phyloP scores from a whole-genome alignment of 2,113 vertebrate species.

The Ivindomyrus marchei region DNA sequence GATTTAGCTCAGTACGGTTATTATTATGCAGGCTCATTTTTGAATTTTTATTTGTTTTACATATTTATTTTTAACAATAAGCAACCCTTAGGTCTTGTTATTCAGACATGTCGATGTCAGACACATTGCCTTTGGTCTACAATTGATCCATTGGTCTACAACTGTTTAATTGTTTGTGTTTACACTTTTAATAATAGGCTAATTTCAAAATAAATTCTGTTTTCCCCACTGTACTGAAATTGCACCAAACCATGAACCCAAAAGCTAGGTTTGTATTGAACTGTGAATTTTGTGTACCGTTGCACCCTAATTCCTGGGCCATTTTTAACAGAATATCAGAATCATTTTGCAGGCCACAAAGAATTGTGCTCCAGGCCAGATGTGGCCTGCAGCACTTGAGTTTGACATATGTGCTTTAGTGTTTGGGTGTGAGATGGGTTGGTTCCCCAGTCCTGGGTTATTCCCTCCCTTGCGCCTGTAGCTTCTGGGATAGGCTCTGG shows the following conservation, averaged over 20 bases:
- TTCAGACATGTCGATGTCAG: not conserved
- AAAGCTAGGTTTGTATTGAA: not conserved
- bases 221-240: not conserved
- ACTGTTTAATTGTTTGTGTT: not conserved
- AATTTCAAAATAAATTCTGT: not conserved
- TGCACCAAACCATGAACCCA: not conserved
- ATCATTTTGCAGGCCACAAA: not conserved
- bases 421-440: not conserved
- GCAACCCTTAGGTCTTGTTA: not conserved
- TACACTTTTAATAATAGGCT: not conserved
- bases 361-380: not conserved
- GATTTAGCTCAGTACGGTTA: not conserved
- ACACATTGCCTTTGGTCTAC: not conserved
- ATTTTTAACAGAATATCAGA: not conserved
- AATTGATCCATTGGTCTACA: not conserved
- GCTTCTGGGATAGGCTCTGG: not conserved
- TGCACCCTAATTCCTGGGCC: not conserved
- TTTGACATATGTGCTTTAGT: not conserved
- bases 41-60: not conserved
- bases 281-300: not conserved
- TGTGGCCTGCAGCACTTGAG: not conserved
- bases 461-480: not conserved
- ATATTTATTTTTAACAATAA: not conserved
- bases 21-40: not conserved
- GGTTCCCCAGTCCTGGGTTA: not conserved